Base-by-base conservation (phyloP, 2,888 invertebrate species). In the Limulus polyphemus region DNA sequence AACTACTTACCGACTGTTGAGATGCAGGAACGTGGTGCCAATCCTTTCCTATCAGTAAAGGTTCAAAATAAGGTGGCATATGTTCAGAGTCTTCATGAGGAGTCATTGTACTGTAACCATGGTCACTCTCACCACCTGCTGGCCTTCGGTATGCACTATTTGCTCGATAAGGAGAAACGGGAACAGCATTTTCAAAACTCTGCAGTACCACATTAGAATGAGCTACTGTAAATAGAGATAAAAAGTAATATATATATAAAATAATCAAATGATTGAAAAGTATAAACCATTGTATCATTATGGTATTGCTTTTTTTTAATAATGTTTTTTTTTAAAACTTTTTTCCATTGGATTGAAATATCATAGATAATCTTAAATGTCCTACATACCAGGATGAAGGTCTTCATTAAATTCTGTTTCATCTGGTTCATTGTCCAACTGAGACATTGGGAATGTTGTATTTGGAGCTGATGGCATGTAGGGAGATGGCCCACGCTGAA, bases 91-190 rank as follows among this genome's bases (percentile, higher is more conserved):
- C 90, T 73, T 91, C 90, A 71, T 90, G 90, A 1, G 89, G 90
- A 1, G 90, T 91, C 91, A 91, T 91, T 0, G 91, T 91, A 4
- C 90, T 91, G 77, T 94, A 94, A 2, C 94, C 94, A 74, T 93
- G 91, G 78, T 94, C 94, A n/a, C 90, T 91, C 70, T 86, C 86
- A 55, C 85, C 86, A 0, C 86, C 84, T 56, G 85, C 83, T 7
- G 77, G 77, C 48, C 89, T 81, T 52, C 87, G 79, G 74, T 90
- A 90, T 60, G 84, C 85, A 0, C 88, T 87, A 55, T 88, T 85
- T 65, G 91, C 86, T 65, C 89, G 84, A 75, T 93, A 93, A 0
- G 93, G 92, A 2, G 90, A 91, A 69, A 91, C 84, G 9, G 85
- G 84, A 16, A 85, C 84, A 57, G 85, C 83, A 67, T 78, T 78